Conservation (phyloP, 2,888 invertebrate species). For the Synanthedon vespiformis region DNA sequence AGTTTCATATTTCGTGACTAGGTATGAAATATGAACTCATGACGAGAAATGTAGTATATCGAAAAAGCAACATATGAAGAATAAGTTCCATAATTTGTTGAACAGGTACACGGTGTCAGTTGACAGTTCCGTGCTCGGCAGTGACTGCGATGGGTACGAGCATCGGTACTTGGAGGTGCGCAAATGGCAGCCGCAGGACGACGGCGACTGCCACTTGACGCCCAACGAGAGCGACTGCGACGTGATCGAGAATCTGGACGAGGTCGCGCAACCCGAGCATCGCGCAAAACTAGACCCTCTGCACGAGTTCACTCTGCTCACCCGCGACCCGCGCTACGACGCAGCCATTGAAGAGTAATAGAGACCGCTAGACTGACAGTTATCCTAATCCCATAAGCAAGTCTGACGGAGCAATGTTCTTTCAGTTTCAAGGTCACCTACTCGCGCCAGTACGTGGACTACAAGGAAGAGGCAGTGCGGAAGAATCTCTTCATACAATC, state of each 20-base stretch:
- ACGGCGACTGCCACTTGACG: constrained; percentile 17
- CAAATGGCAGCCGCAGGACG: constrained; percentile 5
- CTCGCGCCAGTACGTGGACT: constrained; percentile 32
- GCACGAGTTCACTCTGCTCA: constrained; percentile 39
- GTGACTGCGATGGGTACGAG: constrained; percentile 38
- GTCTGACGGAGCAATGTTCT: not conserved
- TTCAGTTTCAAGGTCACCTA: constrained; percentile 30
- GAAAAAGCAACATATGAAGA: too few species aligned
- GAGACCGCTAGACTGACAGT: not conserved
- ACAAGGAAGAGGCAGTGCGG: constrained; percentile 41
- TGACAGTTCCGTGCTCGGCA: constrained; percentile 50
- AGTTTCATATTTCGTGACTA: too few species aligned
- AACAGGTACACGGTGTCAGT: constrained; percentile 43
- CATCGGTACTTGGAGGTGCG: constrained; percentile 35
- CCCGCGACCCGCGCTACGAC: constrained; percentile 34
- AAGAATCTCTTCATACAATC: constrained; percentile 37
- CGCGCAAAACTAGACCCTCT: constrained; percentile 41
- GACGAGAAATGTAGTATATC: too few species aligned
- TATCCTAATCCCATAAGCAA: not conserved
- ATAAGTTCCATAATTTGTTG: too few species aligned
- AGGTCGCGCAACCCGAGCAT: constrained; percentile 14
- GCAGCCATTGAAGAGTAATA: not conserved
- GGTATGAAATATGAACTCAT: too few species aligned
- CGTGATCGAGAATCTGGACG: constrained; percentile 15
- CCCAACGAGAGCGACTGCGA: constrained; percentile 29